Evolutionary conservation across 1,140 invertebrate species (phyloP).

Genomic region (Daktulosphaira vitifoliae): DNA sequence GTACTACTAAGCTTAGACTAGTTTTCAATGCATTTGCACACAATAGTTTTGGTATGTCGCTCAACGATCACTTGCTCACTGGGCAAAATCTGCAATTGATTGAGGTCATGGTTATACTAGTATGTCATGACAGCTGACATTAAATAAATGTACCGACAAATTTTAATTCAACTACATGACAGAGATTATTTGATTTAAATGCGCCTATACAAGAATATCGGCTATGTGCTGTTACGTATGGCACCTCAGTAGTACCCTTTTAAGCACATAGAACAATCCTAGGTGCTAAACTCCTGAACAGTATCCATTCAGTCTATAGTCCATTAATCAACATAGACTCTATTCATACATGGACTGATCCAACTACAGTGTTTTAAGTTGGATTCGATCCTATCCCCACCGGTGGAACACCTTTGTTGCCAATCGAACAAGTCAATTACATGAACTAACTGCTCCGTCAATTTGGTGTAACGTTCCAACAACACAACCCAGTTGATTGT

Average conservation of each 20-base stretch:
- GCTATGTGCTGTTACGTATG: conserved; percentile 41
- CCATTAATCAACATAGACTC: too few species aligned
- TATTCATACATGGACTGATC: too few species aligned
- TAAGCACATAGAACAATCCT: too few species aligned
- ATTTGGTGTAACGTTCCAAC: too few species aligned
- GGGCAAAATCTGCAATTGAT: conserved; percentile 29
- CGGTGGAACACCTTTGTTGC: too few species aligned
- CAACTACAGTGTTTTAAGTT: too few species aligned
- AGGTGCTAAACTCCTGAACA: too few species aligned
- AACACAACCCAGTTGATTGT: conserved; percentile 46
- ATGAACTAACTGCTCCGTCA: too few species aligned
- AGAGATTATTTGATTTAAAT: conserved; percentile 36
- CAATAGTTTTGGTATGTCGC: conserved; percentile 33
- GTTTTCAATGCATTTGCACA: conserved; percentile 38
- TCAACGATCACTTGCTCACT: conserved; percentile 40
- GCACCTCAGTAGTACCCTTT: conserved; percentile 40
- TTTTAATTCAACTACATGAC: conserved; percentile 39
- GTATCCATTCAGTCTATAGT: too few species aligned
- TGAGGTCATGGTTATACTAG: conserved; percentile 40
- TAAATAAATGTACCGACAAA: conserved; percentile 41
- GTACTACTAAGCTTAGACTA: conserved; percentile 39
- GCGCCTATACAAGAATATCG: conserved; percentile 39
- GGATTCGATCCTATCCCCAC: too few species aligned
- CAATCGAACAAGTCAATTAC: too few species aligned
- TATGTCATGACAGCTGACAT: conserved; percentile 41